phyloP scores from a whole-genome alignment of 2,797 vertebrate species.

The Hyperoplus lanceolatus region DNA sequence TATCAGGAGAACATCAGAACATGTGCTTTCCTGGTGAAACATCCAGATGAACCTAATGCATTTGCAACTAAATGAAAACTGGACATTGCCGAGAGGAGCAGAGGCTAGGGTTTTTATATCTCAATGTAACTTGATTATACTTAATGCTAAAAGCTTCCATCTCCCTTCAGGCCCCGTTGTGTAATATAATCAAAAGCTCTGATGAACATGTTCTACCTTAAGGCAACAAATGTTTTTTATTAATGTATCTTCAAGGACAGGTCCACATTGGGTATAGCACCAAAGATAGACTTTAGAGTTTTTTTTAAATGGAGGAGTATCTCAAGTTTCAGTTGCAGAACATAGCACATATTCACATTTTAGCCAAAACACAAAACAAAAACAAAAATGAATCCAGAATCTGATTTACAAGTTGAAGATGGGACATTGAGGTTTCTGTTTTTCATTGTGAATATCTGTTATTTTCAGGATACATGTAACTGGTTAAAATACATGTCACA shows the following conservation, averaged over 20 bases:
- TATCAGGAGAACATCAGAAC: constrained; percentile 44
- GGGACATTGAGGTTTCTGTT: background rate
- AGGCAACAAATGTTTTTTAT: constrained; percentile 34
- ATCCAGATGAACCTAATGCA: constrained; percentile 43
- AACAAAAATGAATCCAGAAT: background rate
- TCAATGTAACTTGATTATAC: constrained; percentile 58
- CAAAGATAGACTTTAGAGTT: background rate
- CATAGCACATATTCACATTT: background rate
- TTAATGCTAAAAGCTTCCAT: constrained; percentile 51
- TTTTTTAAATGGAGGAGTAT: background rate
- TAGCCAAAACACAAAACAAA: no score
- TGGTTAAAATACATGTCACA: no score
- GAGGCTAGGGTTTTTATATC: constrained; percentile 16
- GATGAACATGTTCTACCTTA: constrained; percentile 51
- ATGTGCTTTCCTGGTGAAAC: constrained; percentile 11
- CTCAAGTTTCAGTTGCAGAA: constrained; percentile 4
- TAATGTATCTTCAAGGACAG: background rate
- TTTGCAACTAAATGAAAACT: constrained; percentile 34
- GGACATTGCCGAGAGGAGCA: constrained; percentile 5
- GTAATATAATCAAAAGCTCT: constrained; percentile 60
- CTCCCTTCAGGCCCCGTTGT: constrained; percentile 32
- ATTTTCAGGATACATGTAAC: no score
- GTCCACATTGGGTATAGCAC: constrained; percentile 10
- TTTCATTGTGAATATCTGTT: background rate
- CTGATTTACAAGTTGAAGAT: background rate